phyloP scores from a whole-genome alignment of 2,797 vertebrate species.

The Luscinia megarhynchos region DNA sequence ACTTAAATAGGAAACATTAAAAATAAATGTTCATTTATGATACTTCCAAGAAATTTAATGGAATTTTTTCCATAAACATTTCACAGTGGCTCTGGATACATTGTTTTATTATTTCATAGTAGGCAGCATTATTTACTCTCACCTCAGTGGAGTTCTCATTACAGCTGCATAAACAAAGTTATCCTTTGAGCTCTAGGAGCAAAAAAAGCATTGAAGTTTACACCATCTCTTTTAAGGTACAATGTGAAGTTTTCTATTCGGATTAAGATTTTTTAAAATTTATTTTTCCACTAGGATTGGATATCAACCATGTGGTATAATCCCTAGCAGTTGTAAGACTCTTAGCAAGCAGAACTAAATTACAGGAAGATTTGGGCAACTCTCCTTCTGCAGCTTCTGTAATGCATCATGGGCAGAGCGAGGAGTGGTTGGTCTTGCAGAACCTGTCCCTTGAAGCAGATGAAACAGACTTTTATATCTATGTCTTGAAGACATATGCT shows the following conservation, averaged over 20 bases:
- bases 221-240: slow-evolving; percentile 5
- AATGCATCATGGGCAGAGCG: not conserved
- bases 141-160: not conserved
- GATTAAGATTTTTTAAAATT: not conserved
- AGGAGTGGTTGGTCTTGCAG: not conserved
- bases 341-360: not conserved
- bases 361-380: not conserved
- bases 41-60: not conserved
- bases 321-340: not conserved
- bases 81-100: not conserved
- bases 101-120: not conserved
- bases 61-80: not conserved
- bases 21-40: not conserved
- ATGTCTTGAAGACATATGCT: not conserved
- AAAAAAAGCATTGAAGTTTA: not conserved
- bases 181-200: not conserved
- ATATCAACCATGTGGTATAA: slow-evolving; percentile 1
- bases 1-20: not conserved
- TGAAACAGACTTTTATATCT: not conserved
- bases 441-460: not conserved
- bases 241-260: not conserved
- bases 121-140: not conserved
- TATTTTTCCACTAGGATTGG: slow-evolving; percentile 45
- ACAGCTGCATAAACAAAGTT: not conserved
- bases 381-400: not conserved